These are phyloP conservation scores for Eurois occulta DNA, from an alignment of 2,888 invertebrate genomes.

Conservation along the genomic window DNA sequence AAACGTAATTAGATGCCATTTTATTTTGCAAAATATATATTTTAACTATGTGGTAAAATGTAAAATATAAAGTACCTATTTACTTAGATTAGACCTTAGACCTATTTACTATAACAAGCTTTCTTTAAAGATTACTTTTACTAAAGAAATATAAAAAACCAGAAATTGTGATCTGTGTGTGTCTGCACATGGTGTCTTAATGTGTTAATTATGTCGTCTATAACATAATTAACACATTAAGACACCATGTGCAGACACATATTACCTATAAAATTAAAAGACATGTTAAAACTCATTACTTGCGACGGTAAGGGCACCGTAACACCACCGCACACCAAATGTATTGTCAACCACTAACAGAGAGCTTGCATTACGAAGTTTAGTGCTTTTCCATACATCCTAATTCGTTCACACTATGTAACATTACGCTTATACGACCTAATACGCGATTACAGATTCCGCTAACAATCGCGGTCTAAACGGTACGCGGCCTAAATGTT, in stretches of 20 bases:
- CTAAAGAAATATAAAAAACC: background rate
- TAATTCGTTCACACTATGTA: background rate
- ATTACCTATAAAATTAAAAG: background rate
- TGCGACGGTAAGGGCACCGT: background rate
- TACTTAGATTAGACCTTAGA: background rate
- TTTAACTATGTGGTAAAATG: background rate
- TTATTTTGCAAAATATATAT: too few relatives aligned
- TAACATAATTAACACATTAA: too few relatives aligned
- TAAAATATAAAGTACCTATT: background rate
- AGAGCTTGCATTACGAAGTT: background rate
- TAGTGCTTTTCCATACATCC: background rate
- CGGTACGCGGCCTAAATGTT: background rate
- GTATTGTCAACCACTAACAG: background rate
- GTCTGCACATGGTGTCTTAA: too few relatives aligned
- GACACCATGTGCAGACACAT: background rate
- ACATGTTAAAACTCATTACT: background rate
- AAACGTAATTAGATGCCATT: background rate
- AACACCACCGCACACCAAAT: background rate
- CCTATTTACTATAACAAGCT: background rate
- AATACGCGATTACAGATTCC: background rate
- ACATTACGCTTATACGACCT: background rate
- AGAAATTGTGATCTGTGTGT: too few relatives aligned
- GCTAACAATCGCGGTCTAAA: background rate
- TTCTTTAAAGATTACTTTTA: background rate
- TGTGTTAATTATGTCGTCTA: too few relatives aligned